phyloP scores from a whole-genome alignment of 2,888 invertebrate species.

The Drosophila antonietae region DNA sequence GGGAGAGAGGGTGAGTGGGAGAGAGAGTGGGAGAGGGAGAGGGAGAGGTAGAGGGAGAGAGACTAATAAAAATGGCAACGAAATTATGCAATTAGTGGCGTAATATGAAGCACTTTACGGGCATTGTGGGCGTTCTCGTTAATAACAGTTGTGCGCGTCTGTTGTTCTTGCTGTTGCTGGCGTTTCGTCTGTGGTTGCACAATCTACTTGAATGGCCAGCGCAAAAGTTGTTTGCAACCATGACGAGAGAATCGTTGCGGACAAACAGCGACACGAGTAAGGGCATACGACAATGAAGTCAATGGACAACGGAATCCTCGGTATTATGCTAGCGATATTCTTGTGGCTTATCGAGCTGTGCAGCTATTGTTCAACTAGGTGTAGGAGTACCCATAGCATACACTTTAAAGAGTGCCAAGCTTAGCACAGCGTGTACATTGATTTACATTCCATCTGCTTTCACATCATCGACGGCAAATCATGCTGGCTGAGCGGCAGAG shows the following conservation, averaged over 20 bases:
- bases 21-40: conserved; percentile 48
- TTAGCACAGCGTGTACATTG: neutral
- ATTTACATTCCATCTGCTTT: conserved; percentile 6
- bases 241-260: conserved; percentile 29
- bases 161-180: conserved; percentile 13
- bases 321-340: conserved; percentile 35
- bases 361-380: conserved; percentile 4
- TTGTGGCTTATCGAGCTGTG: conserved; percentile 35
- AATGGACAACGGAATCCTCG: conserved; percentile 5
- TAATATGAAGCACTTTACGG: conserved; percentile 79
- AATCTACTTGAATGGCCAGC: conserved; percentile 45
- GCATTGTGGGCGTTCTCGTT: conserved; percentile 74
- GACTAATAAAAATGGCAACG: conserved; percentile 76
- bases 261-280: conserved; percentile 9
- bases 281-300: conserved; percentile 21
- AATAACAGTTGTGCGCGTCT: conserved; percentile 56
- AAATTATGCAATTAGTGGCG: conserved; percentile 79
- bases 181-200: conserved; percentile 9
- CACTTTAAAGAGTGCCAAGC: neutral
- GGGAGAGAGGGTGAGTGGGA: conserved; percentile 32
- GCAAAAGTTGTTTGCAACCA: conserved; percentile 36
- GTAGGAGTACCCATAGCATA: neutral
- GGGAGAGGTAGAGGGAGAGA: conserved; percentile 48
- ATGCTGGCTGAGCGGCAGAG: neutral
- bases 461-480: neutral